phyloP scores from a whole-genome alignment of 2,797 vertebrate genomes.

The Coendou prehensilis region DNA sequence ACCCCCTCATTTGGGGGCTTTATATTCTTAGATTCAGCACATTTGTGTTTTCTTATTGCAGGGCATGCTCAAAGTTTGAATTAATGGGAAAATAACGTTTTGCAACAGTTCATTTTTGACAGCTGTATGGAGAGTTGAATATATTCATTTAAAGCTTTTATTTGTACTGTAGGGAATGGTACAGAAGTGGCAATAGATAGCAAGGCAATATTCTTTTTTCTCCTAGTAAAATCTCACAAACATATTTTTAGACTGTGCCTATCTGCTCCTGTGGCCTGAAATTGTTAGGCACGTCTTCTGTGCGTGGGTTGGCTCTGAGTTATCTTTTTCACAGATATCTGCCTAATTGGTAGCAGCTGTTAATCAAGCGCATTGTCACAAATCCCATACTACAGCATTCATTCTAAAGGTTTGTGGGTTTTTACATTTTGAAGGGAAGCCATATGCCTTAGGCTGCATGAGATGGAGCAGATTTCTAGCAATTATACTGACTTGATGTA shows the following conservation, averaged over 20 bases:
- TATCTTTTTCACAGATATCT: slow-evolving; percentile 78
- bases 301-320: slow-evolving; percentile 26
- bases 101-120: slow-evolving; percentile 32
- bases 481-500: slow-evolving; percentile 73
- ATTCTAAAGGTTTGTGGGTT: slow-evolving; percentile 71
- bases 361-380: slow-evolving; percentile 84
- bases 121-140: slow-evolving; percentile 33
- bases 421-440: slow-evolving; percentile 71
- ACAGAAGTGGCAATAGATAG: slow-evolving; percentile 31
- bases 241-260: slow-evolving; percentile 72
- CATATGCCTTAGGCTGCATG: slow-evolving; percentile 70
- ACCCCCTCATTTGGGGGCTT: background rate
- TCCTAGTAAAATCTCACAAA: slow-evolving; percentile 63
- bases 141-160: slow-evolving; percentile 52
- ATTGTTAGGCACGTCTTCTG: slow-evolving; percentile 67
- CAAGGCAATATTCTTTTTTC: slow-evolving; percentile 48
- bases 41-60: slow-evolving; percentile 40
- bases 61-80: slow-evolving; percentile 43
- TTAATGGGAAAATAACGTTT: slow-evolving; percentile 69
- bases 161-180: slow-evolving; percentile 33
- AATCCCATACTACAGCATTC: slow-evolving; percentile 56
- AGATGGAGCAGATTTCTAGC: slow-evolving; percentile 69
- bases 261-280: slow-evolving; percentile 71
- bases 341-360: slow-evolving; percentile 84
- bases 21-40: slow-evolving; percentile 25